Percentiles rank a stretch among this genome's conserved stretches.
phyloP scores from a whole-genome alignment of 2,113 vertebrate genomes.

The Trochalopteron elliotii region DNA sequence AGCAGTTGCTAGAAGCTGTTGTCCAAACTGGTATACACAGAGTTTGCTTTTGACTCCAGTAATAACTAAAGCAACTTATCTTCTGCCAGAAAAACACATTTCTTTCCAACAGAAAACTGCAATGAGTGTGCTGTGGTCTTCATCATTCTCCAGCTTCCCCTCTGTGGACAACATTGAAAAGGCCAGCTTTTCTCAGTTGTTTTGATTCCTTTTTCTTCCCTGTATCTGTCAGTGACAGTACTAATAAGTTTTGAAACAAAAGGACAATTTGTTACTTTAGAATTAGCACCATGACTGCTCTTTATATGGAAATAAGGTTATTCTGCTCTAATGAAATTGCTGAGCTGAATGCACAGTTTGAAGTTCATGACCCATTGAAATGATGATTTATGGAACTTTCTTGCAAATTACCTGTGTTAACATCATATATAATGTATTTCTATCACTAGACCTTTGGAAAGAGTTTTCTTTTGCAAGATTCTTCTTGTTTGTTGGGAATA shows the following conservation, averaged over 20 bases:
- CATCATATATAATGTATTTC: not conserved
- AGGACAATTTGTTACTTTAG: conserved; percentile 40
- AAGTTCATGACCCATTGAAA: conserved; percentile 34
- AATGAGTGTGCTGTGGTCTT: not conserved
- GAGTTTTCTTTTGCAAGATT: not conserved
- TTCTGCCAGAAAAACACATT: not conserved
- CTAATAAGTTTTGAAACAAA: conserved; percentile 13
- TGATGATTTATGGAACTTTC: conserved; percentile 20
- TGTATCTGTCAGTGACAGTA: not conserved
- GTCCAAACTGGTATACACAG: not conserved
- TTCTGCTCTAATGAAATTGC: conserved; percentile 37
- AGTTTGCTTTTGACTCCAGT: not conserved
- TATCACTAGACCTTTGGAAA: not conserved
- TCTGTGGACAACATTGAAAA: conserved; percentile 5
- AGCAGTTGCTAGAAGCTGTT: not conserved
- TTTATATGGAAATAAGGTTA: conserved; percentile 49
- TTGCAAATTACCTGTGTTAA: conserved; percentile 18
- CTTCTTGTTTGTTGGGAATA: not conserved
- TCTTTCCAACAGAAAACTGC: not conserved
- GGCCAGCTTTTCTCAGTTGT: not conserved
- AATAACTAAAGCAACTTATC: not conserved
- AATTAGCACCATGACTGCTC: conserved; percentile 33
- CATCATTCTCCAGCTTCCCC: not conserved
- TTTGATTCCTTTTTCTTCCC: not conserved
- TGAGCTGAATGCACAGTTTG: conserved; percentile 48